phyloP scores from a whole-genome alignment of 2,888 invertebrate species.

The Acanthoscelides obtectus region DNA sequence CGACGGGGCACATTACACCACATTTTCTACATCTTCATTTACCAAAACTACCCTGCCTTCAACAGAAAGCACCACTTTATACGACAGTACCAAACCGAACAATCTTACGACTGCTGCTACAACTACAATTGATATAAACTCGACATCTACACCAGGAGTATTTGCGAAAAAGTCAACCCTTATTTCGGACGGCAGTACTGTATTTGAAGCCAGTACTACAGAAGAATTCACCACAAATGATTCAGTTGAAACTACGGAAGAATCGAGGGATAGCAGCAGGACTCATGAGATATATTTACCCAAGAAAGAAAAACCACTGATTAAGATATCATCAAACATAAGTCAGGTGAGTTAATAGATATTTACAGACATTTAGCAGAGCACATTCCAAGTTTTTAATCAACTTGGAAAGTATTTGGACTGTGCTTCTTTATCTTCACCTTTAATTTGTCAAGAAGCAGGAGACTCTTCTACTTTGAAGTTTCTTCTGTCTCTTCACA shows the following conservation, averaged over 20 bases:
- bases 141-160: constrained; percentile 10
- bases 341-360: constrained; percentile 43
- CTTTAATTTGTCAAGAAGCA: no score
- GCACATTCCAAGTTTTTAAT: no score
- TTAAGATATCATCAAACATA: constrained; percentile 44
- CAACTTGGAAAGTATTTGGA: no score
- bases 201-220: constrained; percentile 42
- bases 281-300: constrained; percentile 45
- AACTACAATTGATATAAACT: constrained; percentile 11
- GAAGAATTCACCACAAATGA: constrained; percentile 54
- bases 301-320: constrained; percentile 43
- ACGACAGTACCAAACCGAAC: constrained; percentile 7
- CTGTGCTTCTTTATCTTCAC: no score
- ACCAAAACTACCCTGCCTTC: constrained; percentile 12
- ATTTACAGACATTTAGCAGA: no score
- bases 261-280: constrained; percentile 53
- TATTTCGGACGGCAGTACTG: constrained; percentile 23
- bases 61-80: constrained; percentile 10
- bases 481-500: no score
- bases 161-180: constrained; percentile 17
- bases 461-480: no score
- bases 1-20: constrained; percentile 25
- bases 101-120: constrained; percentile 8
- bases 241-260: constrained; percentile 50
- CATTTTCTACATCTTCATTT: constrained; percentile 16